Evolutionary conservation across 2,888 invertebrate species (phyloP).

Genomic region (Phoenoteleia sp.): DNA sequence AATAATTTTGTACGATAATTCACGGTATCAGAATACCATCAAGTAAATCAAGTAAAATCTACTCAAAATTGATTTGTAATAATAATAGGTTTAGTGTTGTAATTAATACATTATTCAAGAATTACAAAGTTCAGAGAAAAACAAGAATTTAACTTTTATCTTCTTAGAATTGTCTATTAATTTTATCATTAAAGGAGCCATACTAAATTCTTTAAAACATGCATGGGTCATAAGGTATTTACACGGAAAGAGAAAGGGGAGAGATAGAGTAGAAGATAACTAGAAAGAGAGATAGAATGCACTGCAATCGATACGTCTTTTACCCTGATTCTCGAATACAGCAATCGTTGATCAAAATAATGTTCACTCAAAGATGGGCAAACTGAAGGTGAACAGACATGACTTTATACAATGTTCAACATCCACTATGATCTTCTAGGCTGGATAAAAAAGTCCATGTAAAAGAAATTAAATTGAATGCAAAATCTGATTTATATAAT

Average conservation of each 20-base stretch:
- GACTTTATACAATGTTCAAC: constrained; percentile 51
- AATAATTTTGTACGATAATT: no score
- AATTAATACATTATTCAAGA: no score
- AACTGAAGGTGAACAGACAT: constrained; percentile 46
- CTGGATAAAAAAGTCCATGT: constrained; percentile 49
- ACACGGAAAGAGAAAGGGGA: constrained; percentile 34
- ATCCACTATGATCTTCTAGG: constrained; percentile 25
- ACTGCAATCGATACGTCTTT: constrained; percentile 58
- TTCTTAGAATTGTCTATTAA: no score
- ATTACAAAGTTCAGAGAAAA: no score
- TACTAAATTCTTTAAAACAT: constrained; percentile 32
- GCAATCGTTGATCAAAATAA: constrained; percentile 58
- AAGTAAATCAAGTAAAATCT: no score
- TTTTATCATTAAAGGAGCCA: background rate
- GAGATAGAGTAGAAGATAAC: constrained; percentile 37
- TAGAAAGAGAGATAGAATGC: constrained; percentile 67
- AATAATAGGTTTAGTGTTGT: no score
- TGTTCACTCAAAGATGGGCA: constrained; percentile 46
- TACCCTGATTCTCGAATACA: constrained; percentile 59
- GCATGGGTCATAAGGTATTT: constrained; percentile 59
- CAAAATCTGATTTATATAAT: no score
- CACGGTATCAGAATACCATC: no score
- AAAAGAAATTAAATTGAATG: no score
- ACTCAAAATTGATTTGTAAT: no score
- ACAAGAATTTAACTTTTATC: no score